Evolutionary conservation across 2,113 vertebrate genomes (phyloP).

Genomic region (Albula goreensis): DNA sequence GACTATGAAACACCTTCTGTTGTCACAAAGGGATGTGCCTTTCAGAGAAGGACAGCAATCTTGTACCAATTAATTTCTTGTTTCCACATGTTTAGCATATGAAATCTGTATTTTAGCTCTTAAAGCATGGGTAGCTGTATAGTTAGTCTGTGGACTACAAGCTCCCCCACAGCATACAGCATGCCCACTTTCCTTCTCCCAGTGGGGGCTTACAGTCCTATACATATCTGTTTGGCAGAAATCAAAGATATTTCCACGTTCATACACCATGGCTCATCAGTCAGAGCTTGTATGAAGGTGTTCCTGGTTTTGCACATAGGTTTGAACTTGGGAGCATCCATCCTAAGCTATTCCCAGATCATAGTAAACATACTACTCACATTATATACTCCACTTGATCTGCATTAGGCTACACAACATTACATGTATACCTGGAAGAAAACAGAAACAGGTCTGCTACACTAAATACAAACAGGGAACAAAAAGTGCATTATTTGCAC

Average conservation of each 20-base stretch:
- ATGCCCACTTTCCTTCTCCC: not conserved
- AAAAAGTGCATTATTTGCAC: too few species aligned
- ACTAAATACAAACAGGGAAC: too few species aligned
- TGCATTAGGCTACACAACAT: too few species aligned
- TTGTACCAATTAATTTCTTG: not conserved
- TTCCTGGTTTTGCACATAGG: not conserved
- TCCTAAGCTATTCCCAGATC: not conserved
- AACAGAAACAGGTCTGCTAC: too few species aligned
- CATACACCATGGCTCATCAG: not conserved
- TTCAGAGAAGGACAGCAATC: not conserved
- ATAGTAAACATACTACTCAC: too few species aligned
- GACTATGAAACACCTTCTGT: not conserved
- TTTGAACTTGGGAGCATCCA: not conserved
- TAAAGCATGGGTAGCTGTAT: not conserved
- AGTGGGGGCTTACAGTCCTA: not conserved
- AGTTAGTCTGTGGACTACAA: not conserved
- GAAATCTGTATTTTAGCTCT: not conserved
- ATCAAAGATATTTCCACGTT: not conserved
- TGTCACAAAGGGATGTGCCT: not conserved
- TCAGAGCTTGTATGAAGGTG: not conserved
- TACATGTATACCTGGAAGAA: too few species aligned
- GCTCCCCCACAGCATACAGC: not conserved
- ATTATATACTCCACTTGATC: too few species aligned
- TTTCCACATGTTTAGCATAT: not conserved
- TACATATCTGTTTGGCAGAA: not conserved